A percentile compares a stretch with the other conserved stretches of the same genome.
Evolutionary conservation across 35 echinoderm and acorn worm species (phyloP).

Genomic region (Stichopus chloronotus): DNA sequence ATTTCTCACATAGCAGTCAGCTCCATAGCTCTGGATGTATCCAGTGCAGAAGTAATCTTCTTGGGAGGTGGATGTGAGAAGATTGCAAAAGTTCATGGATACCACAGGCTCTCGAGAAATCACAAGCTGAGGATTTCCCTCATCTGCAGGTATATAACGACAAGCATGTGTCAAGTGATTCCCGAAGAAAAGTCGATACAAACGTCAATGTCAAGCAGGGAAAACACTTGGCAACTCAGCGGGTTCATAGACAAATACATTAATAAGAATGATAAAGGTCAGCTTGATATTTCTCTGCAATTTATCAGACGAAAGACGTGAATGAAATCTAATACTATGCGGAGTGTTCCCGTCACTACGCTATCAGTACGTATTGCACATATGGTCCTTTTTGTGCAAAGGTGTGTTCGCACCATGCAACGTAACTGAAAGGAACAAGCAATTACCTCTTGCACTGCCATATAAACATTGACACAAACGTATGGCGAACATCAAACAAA

Average conservation of each 20-base stretch:
- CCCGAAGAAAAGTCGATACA: not conserved
- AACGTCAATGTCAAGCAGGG: not conserved
- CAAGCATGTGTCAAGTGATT: not conserved
- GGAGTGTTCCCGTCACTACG: too few species aligned
- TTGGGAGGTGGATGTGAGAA: not conserved
- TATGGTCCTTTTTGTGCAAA: too few species aligned
- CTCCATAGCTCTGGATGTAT: constrained; percentile 26
- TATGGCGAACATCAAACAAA: too few species aligned
- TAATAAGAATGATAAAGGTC: not conserved
- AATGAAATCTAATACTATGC: too few species aligned
- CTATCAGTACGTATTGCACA: too few species aligned
- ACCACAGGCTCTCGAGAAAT: constrained; percentile 10
- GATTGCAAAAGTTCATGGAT: not conserved
- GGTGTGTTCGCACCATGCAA: too few species aligned
- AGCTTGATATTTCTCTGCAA: not conserved
- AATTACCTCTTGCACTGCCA: too few species aligned
- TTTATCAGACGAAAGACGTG: not conserved
- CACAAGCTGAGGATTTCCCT: not conserved
- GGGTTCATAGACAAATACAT: not conserved
- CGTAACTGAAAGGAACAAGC: too few species aligned
- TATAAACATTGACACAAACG: too few species aligned
- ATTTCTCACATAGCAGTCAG: constrained; percentile 32
- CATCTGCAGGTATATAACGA: not conserved
- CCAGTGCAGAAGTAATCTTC: constrained; percentile 9
- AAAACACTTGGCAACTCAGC: not conserved